Base-by-base conservation (phyloP, 2,113 vertebrate genomes). In the Maccullochella peelii region DNA sequence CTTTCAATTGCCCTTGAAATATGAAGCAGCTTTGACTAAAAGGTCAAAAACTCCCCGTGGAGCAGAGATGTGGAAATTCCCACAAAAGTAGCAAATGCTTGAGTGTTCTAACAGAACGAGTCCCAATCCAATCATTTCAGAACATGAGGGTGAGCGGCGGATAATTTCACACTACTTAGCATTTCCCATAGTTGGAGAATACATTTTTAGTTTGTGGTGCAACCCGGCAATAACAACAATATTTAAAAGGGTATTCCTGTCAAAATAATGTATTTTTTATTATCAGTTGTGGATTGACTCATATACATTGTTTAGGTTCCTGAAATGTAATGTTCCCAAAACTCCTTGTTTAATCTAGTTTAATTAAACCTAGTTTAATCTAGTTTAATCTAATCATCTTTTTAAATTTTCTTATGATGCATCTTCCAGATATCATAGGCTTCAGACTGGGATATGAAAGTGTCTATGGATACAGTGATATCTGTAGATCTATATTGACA, bases 1-100 rank as follows among this genome's bases (percentile, higher is more conserved):
- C 86, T 89, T 88, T 82, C 68, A 21, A 82, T 87, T 88, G 87
- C 27, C 86, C 73, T 80, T 86, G 73, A 92, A 88, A 85, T 79
- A 74, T 79, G 73, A 88, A 87, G 82, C 59, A 77, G 75, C 87
- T 88, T 80, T 67, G 63, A 84, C 76, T 72, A 38, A 93, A 92
- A 90, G 90, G 88, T 91, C 90, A 89, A 80, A 85, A 71, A 16
- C 68, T 82, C 75, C 78, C 82, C 3, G 40, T 40, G 71, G 77
- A 80, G 61, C 63, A 27, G 58, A 85, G 55, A 79, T 85, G 81
- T 55, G 67, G 67, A 88, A 88, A 85, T 87, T 89, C 54, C 49
- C 4, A 12, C 74, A 84, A 87, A 88, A 82, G 74, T 54, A 59
- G 12, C 12, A 5, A 71, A 58, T 42, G 44, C 65, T 68, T 1